Conservation (phyloP, 92 coral and sea anemone species). For the Zoanthus sociatus region DNA sequence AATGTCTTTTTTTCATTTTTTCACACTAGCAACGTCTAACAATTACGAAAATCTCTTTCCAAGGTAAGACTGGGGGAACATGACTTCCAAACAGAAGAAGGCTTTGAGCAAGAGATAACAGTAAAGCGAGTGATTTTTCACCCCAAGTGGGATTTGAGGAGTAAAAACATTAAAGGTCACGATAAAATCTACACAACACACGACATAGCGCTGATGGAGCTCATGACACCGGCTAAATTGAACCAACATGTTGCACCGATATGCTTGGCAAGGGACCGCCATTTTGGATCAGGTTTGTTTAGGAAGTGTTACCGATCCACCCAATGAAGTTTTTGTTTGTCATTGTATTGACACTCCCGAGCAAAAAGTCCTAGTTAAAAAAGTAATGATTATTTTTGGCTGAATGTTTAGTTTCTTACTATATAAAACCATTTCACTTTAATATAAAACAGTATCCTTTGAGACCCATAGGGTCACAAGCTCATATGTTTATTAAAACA, state of each 20-base stretch:
- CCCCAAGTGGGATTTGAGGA: constrained; percentile 83
- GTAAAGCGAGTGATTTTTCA: constrained; percentile 70
- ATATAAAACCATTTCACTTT: too few species aligned
- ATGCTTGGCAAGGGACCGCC: constrained; percentile 68
- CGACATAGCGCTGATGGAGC: constrained; percentile 83
- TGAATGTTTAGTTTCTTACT: too few species aligned
- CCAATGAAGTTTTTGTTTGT: not conserved
- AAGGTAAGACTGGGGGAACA: constrained; percentile 93
- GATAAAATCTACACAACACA: constrained; percentile 70
- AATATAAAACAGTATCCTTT: too few species aligned
- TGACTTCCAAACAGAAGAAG: constrained; percentile 66
- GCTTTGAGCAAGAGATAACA: constrained; percentile 76
- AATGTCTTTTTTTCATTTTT: not conserved
- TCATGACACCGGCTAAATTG: constrained; percentile 71
- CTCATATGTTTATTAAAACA: too few species aligned
- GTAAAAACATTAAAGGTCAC: constrained; percentile 64
- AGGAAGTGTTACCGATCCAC: not conserved
- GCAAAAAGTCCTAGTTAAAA: too few species aligned
- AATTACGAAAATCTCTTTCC: not conserved
- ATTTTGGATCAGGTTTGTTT: constrained; percentile 74
- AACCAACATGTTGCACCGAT: constrained; percentile 71
- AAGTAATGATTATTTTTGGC: too few species aligned
- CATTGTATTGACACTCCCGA: not conserved
- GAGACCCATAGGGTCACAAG: too few species aligned
- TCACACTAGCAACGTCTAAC: too few species aligned